These are phyloP conservation scores for Cremastinae sp. DNA, from an alignment of 2,888 invertebrate species.

Conservation along the genomic window DNA sequence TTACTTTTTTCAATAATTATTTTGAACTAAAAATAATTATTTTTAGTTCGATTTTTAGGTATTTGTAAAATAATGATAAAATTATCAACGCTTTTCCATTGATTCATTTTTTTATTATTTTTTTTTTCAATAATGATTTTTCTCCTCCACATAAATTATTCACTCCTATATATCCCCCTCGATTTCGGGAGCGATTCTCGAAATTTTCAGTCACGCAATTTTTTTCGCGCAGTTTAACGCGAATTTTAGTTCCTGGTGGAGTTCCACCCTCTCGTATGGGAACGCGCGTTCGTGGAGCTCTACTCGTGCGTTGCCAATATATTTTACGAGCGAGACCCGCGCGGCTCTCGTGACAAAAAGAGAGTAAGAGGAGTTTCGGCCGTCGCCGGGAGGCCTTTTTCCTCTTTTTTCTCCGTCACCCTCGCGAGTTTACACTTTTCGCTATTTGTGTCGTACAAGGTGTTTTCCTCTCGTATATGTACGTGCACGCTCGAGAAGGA, in stretches of 20 bases:
- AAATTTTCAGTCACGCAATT: not conserved
- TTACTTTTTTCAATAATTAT: too few species aligned
- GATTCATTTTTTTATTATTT: not conserved
- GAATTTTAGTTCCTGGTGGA: slow-evolving; percentile 1
- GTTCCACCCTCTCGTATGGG: slow-evolving; percentile 24
- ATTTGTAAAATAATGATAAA: too few species aligned
- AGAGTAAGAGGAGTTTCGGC: slow-evolving; percentile 11
- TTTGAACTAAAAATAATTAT: too few species aligned
- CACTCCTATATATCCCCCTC: not conserved
- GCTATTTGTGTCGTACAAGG: slow-evolving; percentile 55
- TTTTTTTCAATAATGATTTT: not conserved
- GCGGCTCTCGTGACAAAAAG: slow-evolving; percentile 47
- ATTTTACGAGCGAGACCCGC: slow-evolving; percentile 50
- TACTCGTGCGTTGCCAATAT: slow-evolving; percentile 52
- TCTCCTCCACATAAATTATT: slow-evolving; percentile 9
- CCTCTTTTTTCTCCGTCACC: slow-evolving; percentile 21
- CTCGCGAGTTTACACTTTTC: slow-evolving; percentile 70
- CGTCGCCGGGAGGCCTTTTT: slow-evolving; percentile 18
- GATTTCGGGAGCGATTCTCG: not conserved
- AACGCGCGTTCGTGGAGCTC: slow-evolving; percentile 15
- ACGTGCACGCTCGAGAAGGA: slow-evolving; percentile 9
- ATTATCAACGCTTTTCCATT: too few species aligned
- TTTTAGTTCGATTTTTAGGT: too few species aligned
- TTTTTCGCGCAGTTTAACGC: not conserved
- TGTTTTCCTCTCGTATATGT: slow-evolving; percentile 20